phyloP scores from a whole-genome alignment of 2,797 vertebrate species.

The Malurus splendens region DNA sequence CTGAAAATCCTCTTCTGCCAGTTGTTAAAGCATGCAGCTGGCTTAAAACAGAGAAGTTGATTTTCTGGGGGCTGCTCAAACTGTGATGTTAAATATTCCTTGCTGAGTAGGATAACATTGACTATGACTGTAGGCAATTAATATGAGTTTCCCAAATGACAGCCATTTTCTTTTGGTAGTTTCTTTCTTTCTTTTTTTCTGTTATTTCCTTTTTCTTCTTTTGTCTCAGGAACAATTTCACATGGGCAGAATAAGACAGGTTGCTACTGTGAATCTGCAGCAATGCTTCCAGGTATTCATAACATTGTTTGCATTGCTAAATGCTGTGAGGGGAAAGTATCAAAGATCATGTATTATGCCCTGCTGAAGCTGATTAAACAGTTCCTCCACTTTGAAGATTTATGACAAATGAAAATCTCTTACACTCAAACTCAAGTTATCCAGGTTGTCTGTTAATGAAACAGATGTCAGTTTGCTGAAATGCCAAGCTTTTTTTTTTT shows the following conservation, averaged over 20 bases:
- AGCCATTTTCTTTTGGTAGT: background rate
- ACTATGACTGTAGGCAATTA: constrained; percentile 24
- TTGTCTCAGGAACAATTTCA: background rate
- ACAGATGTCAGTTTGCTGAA: constrained; percentile 31
- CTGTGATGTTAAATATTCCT: background rate
- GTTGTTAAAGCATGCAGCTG: background rate
- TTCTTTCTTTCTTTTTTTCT: background rate
- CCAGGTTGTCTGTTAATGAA: constrained; percentile 39
- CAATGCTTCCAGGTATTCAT: constrained; percentile 21
- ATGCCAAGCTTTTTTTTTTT: background rate
- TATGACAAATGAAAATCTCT: background rate
- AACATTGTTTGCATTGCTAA: background rate
- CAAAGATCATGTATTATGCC: background rate
- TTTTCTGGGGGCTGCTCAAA: background rate
- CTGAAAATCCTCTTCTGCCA: background rate
- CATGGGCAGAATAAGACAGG: background rate
- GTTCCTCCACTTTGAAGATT: background rate
- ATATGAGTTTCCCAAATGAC: constrained; percentile 12
- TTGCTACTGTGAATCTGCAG: constrained; percentile 4
- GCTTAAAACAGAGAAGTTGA: background rate
- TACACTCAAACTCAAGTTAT: background rate
- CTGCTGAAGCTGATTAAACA: constrained; percentile 16
- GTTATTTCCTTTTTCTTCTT: background rate
- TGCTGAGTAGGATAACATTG: background rate
- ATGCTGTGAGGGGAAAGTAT: background rate